These are phyloP conservation scores for Steromphala cineraria DNA, from an alignment of 2,888 invertebrate species.

Conservation along the genomic window DNA sequence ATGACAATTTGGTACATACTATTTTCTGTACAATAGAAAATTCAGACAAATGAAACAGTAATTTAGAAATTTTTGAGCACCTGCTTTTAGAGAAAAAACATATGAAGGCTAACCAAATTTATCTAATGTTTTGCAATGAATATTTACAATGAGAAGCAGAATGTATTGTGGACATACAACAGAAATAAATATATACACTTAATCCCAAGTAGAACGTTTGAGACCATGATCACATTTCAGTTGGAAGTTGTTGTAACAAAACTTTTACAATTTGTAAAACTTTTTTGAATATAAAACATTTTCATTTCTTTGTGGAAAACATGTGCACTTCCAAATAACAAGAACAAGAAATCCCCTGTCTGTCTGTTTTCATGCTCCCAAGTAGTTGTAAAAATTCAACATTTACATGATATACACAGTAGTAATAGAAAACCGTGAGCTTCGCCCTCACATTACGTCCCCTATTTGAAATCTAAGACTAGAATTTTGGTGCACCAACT, in stretches of 20 bases:
- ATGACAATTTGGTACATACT: background rate
- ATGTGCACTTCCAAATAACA: constrained; percentile 9
- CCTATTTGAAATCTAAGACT: background rate
- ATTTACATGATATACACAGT: constrained; percentile 4
- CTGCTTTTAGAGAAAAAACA: background rate
- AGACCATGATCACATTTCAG: constrained; percentile 10
- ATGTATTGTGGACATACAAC: background rate
- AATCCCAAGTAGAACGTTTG: background rate
- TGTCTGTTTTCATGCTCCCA: constrained; percentile 16
- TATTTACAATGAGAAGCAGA: background rate
- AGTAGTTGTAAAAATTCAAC: background rate
- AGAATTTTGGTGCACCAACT: background rate
- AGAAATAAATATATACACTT: background rate
- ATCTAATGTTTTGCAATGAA: background rate
- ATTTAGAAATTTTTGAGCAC: background rate
- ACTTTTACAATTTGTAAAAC: background rate
- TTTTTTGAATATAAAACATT: constrained; percentile 7
- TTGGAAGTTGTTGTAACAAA: background rate
- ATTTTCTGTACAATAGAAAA: background rate
- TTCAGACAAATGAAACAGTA: background rate
- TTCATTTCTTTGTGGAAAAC: background rate
- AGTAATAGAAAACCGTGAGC: background rate
- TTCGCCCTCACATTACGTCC: background rate
- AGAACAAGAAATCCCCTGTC: background rate
- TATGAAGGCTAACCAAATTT: background rate